phyloP scores from a whole-genome alignment of 2,797 vertebrate species.

The Danio albolineatus region DNA sequence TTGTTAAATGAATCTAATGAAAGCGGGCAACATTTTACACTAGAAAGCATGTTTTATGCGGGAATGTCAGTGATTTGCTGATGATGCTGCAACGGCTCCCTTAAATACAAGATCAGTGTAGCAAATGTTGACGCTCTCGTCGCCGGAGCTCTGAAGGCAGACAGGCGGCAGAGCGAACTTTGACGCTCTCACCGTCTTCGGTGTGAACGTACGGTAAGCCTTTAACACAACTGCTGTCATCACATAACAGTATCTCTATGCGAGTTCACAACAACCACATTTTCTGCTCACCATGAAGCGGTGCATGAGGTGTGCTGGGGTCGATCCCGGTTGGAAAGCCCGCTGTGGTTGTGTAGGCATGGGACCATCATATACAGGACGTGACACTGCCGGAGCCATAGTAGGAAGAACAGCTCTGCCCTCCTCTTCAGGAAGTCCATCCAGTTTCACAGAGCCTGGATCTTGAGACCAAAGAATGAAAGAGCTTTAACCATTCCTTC shows the following conservation, averaged over 20 bases:
- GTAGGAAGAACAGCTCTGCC: conserved; percentile 63
- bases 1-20: too few species aligned
- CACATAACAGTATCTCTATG: background rate
- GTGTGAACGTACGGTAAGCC: too few species aligned
- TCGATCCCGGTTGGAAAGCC: conserved; percentile 93
- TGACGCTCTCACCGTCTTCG: too few species aligned
- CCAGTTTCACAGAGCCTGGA: conserved; percentile 77
- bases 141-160: too few species aligned
- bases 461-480: conserved; percentile 71
- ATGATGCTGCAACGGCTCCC: too few species aligned
- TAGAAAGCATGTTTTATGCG: too few species aligned
- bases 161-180: too few species aligned
- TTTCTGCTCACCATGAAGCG: conserved; percentile 89
- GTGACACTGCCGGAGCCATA: conserved; percentile 63
- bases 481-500: background rate
- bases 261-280: background rate
- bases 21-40: too few species aligned
- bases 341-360: conserved; percentile 89
- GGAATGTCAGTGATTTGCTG: too few species aligned
- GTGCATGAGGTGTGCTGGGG: conserved; percentile 90
- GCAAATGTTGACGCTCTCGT: too few species aligned
- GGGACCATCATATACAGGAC: conserved; percentile 86
- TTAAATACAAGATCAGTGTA: too few species aligned
- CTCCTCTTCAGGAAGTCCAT: conserved; percentile 73
- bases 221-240: background rate